Conservation (phyloP, 2,113 vertebrate species). For the Hirundichthys speculiger region DNA sequence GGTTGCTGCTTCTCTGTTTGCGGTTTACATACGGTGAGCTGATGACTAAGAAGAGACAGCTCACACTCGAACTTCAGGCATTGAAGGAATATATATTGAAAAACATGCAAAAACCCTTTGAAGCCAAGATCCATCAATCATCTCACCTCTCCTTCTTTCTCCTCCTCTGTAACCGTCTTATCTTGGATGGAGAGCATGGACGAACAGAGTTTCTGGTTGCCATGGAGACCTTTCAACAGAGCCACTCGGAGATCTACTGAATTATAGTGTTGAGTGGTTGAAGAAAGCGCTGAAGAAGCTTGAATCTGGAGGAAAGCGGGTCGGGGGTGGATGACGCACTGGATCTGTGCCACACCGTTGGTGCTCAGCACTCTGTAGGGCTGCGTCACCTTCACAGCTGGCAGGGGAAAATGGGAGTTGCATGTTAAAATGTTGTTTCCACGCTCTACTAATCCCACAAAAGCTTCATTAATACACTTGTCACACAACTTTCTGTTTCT, state of each 20-base stretch:
- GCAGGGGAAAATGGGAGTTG: neutral
- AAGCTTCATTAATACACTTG: too few relatives aligned
- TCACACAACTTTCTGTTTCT: neutral
- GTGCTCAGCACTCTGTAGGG: constrained; percentile 60
- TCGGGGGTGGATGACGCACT: constrained; percentile 38
- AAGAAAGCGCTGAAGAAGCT: neutral
- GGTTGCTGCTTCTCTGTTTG: too few relatives aligned
- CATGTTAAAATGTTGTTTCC: neutral
- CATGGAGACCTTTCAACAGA: constrained; percentile 62
- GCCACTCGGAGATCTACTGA: constrained; percentile 55
- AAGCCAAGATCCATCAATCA: too few relatives aligned
- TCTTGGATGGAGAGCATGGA: constrained; percentile 22
- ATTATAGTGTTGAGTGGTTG: too few relatives aligned
- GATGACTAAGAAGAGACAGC: too few relatives aligned
- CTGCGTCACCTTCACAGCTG: constrained; percentile 66
- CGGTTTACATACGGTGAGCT: too few relatives aligned
- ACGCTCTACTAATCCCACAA: neutral
- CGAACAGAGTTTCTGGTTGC: constrained; percentile 48
- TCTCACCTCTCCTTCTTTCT: constrained; percentile 16
- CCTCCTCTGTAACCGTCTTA: neutral
- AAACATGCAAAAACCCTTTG: too few relatives aligned
- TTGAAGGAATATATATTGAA: too few relatives aligned
- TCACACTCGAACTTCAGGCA: too few relatives aligned
- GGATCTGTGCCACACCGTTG: constrained; percentile 45
- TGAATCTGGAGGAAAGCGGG: neutral